phyloP scores from a whole-genome alignment of 2,113 vertebrate species.

The Sinocyclocheilus anophthalmus region DNA sequence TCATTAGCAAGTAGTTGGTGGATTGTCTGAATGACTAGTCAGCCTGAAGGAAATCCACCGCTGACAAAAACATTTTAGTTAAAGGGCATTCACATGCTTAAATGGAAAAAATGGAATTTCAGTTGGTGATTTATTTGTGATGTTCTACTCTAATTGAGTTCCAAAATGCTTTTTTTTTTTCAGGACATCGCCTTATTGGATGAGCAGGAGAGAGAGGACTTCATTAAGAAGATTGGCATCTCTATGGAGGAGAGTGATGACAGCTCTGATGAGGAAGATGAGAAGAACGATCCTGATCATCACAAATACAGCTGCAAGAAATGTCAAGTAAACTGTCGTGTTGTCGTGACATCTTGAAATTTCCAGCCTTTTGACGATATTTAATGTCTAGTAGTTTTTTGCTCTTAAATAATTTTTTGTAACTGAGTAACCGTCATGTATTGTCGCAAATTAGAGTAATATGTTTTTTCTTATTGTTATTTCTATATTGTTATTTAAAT shows the following conservation, averaged over 20 bases:
- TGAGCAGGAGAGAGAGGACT: conserved; percentile 92
- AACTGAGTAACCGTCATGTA: neutral
- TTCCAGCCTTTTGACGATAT: neutral
- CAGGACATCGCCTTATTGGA: conserved; percentile 98
- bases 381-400: neutral
- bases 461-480: neutral
- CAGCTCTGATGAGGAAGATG: conserved; percentile 84
- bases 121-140: too few relatives aligned
- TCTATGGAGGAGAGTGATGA: conserved; percentile 89
- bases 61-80: neutral
- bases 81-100: neutral
- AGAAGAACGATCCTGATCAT: conserved; percentile 82
- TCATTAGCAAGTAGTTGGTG: neutral
- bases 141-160: neutral
- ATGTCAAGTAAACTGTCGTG: conserved; percentile 82
- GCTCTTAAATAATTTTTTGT: neutral
- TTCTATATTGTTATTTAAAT: neutral
- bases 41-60: neutral
- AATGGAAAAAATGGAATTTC: neutral
- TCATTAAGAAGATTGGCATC: conserved; percentile 97
- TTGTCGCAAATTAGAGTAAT: neutral
- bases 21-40: neutral
- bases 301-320: conserved; percentile 99
- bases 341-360: neutral
- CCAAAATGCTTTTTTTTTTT: neutral